Base-by-base conservation (phyloP, 1,140 invertebrate genomes). In the Littorina saxatilis region DNA sequence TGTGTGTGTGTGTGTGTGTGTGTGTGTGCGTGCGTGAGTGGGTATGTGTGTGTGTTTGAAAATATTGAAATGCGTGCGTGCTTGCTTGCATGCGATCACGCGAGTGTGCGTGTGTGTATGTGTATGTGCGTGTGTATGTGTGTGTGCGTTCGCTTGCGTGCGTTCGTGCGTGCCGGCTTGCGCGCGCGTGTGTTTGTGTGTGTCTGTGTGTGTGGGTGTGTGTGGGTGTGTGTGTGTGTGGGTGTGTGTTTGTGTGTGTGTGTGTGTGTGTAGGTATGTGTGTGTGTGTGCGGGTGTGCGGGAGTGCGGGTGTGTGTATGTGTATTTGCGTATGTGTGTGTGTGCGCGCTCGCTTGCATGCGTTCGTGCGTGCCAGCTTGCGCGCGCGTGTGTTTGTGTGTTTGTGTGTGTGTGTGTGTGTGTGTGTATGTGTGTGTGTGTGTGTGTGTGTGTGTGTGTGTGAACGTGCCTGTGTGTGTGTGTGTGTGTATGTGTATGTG, bases 311-410 rank as follows among this genome's bases (percentile, higher is more conserved):
- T n/a, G n/a, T n/a, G n/a, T n/a, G n/a, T n/a, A n/a, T n/a, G n/a
- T n/a, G n/a, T n/a, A n/a, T n/a, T n/a, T 61, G 58, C n/a, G 58
- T 61, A 7, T 61, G 58, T 61, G 27, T n/a, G 58, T 61, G 58
- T 29, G 58, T 61, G 27, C n/a, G 20, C n/a, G 58, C 23, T 4
- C n/a, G 58, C n/a, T n/a, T n/a, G n/a, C n/a, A n/a, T n/a, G n/a
- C n/a, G n/a, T n/a, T n/a, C n/a, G n/a, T n/a, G n/a, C n/a, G 58
- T 61, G 20, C n/a, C 7, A 13, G 20, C 5, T 9, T 61, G 58
- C n/a, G 20, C 23, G 58, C 23, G 58, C n/a, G 58, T 61, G 58
- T 61, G 58, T 61, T 4, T 61, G 58, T 29, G 20, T 61, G 58
- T 61, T 9, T 61, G 20, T 61, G 20, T 61, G 20, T 23, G 58